A percentile compares a stretch with the other conserved stretches of the same genome.
phyloP scores from a whole-genome alignment of 2,113 vertebrate species.

The Panthera uncia region DNA sequence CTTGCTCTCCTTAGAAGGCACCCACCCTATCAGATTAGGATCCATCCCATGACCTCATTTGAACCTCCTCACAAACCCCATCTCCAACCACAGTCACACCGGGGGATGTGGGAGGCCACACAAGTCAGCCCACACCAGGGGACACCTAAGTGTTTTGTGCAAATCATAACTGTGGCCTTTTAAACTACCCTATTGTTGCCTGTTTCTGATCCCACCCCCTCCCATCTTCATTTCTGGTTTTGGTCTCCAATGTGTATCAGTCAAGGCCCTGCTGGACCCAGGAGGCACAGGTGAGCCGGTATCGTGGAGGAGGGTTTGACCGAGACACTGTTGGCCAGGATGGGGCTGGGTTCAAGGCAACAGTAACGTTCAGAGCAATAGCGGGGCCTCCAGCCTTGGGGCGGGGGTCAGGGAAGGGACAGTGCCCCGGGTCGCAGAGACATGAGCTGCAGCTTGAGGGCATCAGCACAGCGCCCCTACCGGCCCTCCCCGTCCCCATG shows the following conservation, averaged over 20 bases:
- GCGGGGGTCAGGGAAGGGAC: not conserved
- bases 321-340: not conserved
- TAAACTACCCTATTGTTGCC: not conserved
- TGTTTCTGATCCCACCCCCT: not conserved
- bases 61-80: not conserved
- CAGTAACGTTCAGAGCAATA: not conserved
- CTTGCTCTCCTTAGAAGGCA: not conserved
- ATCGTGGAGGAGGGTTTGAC: not conserved
- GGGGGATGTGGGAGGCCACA: not conserved
- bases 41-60: not conserved
- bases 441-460: not conserved
- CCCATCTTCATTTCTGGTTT: not conserved
- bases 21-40: not conserved
- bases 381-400: not conserved
- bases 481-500: rapidly evolving
- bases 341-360: not conserved
- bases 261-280: not conserved
- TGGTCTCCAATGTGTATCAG: not conserved
- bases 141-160: not conserved
- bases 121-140: not conserved
- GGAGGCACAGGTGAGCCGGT: not conserved
- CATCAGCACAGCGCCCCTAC: not conserved
- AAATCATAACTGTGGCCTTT: not conserved
- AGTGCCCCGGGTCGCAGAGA: not conserved
- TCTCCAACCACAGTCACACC: not conserved